Percentiles rank a stretch among this genome's conserved stretches.
Conservation (phyloP, 2,797 vertebrate species). For the Catamblyrhynchus diadema region DNA sequence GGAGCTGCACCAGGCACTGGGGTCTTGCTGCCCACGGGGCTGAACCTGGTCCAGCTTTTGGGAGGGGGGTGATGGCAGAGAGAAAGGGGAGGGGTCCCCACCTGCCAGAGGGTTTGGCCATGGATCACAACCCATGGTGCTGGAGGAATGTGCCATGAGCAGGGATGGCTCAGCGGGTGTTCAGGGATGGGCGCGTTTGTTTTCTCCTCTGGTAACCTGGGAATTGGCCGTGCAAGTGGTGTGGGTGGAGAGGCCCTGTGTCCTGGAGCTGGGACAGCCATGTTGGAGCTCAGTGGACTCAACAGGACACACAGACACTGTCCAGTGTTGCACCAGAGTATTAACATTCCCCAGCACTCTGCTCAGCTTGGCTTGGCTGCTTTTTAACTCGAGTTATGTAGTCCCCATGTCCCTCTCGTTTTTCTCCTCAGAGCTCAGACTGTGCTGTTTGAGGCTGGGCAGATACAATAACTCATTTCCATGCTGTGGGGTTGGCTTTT, state of each 20-base stretch:
- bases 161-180: neutral
- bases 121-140: accelerated
- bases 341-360: slow-evolving; percentile 45
- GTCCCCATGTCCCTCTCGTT: neutral
- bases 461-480: neutral
- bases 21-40: accelerated
- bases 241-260: neutral
- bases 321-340: neutral
- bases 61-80: neutral
- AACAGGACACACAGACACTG: neutral
- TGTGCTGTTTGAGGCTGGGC: slow-evolving; percentile 3
- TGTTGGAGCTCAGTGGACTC: neutral
- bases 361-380: slow-evolving; percentile 58
- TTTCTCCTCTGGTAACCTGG: neutral
- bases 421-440: neutral
- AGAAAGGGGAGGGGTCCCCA: neutral
- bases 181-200: neutral
- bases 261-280: neutral
- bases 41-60: neutral
- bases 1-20: neutral
- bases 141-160: neutral
- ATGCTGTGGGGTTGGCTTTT: neutral
- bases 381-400: slow-evolving; percentile 18
- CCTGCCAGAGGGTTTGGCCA: accelerated
- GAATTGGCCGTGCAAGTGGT: neutral